These are phyloP conservation scores for Typhlomys cinereus DNA, from an alignment of 2,113 vertebrate genomes.

Conservation along the genomic window DNA sequence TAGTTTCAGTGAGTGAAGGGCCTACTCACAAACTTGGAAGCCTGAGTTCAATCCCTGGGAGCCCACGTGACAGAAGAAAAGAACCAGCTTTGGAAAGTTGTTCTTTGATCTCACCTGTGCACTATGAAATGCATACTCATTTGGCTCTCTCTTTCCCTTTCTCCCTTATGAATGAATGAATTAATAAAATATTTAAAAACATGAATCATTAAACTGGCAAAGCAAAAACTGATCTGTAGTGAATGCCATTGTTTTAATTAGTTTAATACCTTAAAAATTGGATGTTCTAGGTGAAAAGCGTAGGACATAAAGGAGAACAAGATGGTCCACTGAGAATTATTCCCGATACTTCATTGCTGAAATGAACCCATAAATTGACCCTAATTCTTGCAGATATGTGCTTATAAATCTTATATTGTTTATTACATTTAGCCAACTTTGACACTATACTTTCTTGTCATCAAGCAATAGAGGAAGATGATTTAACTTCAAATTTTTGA, in stretches of 20 bases:
- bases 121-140: too few relatives aligned
- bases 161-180: too few relatives aligned
- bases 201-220: too few relatives aligned
- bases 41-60: too few relatives aligned
- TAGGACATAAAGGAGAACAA: background rate
- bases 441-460: background rate
- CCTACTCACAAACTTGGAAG: too few relatives aligned
- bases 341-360: constrained; percentile 17
- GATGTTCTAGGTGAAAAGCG: constrained; percentile 1
- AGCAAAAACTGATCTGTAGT: too few relatives aligned
- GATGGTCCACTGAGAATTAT: background rate
- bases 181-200: too few relatives aligned
- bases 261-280: constrained; percentile 1
- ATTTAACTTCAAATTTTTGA: background rate
- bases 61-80: too few relatives aligned
- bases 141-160: too few relatives aligned
- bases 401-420: background rate
- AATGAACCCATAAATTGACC: background rate
- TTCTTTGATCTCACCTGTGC: too few relatives aligned
- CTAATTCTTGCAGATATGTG: background rate
- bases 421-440: background rate
- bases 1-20: too few relatives aligned
- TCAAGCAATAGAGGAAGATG: background rate
- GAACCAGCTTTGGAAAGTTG: too few relatives aligned
- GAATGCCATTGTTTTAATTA: background rate